Evolutionary conservation across 2,113 vertebrate genomes (phyloP).

Genomic region (Antechinus flavipes): DNA sequence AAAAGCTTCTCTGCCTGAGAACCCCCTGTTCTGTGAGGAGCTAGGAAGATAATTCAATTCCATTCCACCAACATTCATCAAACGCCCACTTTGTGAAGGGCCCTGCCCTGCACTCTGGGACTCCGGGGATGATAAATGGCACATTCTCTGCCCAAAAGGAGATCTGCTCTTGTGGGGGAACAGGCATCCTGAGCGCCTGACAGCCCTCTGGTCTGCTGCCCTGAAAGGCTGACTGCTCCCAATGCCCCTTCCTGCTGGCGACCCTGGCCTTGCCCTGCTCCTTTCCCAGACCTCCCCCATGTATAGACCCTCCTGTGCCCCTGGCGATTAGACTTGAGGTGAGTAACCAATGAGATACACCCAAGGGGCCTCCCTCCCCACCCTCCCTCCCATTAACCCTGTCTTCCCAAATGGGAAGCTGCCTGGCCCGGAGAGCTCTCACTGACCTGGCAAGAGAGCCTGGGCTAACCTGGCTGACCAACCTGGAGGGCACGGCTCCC

Average conservation of each 20-base stretch:
- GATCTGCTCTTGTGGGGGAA: not conserved
- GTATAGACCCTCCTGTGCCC: not conserved
- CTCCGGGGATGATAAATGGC: not conserved
- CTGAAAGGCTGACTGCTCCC: not conserved
- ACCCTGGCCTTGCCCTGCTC: not conserved
- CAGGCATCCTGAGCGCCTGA: not conserved
- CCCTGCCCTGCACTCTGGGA: not conserved
- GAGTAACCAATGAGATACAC: not conserved
- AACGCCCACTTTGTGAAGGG: not conserved
- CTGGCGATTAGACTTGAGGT: not conserved
- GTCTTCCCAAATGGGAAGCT: not conserved
- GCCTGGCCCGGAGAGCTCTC: not conserved
- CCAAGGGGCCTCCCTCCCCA: not conserved
- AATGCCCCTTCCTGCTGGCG: not conserved
- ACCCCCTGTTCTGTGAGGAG: not conserved
- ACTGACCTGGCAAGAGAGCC: too few species aligned
- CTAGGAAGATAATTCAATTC: not conserved
- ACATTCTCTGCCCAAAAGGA: not conserved
- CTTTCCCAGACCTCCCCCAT: not conserved
- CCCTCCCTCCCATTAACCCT: not conserved
- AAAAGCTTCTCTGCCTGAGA: not conserved
- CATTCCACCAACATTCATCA: not conserved
- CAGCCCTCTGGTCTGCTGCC: not conserved
- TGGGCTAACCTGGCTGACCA: not conserved
- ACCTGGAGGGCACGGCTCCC: not conserved